Conservation (phyloP, 2,797 vertebrate species). For the Spheniscus humboldti region DNA sequence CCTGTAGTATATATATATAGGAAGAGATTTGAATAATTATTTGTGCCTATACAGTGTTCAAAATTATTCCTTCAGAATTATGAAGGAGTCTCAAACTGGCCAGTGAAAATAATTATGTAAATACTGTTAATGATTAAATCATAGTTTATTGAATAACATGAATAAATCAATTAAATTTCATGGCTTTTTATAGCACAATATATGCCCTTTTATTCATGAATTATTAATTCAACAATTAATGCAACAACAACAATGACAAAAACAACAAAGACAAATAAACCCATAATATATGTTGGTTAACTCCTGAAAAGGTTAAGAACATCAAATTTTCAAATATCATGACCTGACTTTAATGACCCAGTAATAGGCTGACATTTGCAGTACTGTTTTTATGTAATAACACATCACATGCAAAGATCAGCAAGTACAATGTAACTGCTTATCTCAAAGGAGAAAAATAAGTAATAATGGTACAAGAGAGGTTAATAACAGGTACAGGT, state of each 20-base stretch:
- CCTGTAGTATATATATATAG: not conserved
- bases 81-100: not conserved
- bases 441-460: conserved; percentile 71
- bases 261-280: conserved; percentile 50
- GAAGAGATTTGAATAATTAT: not conserved
- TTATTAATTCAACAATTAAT: conserved; percentile 52
- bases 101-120: conserved; percentile 21
- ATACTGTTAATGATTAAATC: conserved; percentile 48
- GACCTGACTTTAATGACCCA: conserved; percentile 74
- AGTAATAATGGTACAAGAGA: conserved; percentile 69
- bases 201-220: conserved; percentile 1
- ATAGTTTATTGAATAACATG: conserved; percentile 13
- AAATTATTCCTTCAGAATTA: not conserved
- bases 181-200: not conserved
- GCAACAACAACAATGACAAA: not conserved
- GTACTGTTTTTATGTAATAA: conserved; percentile 45
- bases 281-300: conserved; percentile 58
- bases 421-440: conserved; percentile 52
- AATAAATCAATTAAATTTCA: conserved; percentile 26
- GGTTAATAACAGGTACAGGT: conserved; percentile 73
- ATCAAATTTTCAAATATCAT: conserved; percentile 77
- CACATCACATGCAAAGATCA: conserved; percentile 71
- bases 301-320: conserved; percentile 73
- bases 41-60: not conserved
- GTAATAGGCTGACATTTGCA: conserved; percentile 75